phyloP scores from a whole-genome alignment of 2,113 vertebrate species.

The Peucedramus taeniatus region DNA sequence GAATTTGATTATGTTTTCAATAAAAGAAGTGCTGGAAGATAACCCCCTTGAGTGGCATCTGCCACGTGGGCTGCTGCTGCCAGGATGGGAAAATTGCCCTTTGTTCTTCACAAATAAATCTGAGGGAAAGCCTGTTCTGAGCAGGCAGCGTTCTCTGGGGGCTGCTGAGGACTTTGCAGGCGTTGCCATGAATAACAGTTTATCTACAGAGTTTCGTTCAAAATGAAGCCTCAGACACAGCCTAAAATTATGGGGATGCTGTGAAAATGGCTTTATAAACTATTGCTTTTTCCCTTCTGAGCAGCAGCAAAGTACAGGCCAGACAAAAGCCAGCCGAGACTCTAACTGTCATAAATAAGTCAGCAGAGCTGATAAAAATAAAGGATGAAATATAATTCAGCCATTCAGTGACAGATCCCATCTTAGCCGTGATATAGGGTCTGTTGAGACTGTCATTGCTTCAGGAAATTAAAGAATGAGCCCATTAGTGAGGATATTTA shows the following conservation, averaged over 20 bases:
- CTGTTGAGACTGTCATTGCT: constrained; percentile 52
- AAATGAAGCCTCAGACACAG: constrained; percentile 38
- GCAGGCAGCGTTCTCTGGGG: constrained; percentile 32
- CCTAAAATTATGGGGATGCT: constrained; percentile 42
- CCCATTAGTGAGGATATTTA: constrained; percentile 57
- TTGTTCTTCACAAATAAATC: constrained; percentile 43
- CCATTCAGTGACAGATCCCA: constrained; percentile 42
- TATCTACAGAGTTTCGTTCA: constrained; percentile 43
- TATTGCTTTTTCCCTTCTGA: neutral
- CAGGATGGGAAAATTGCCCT: constrained; percentile 42
- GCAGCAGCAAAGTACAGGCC: neutral
- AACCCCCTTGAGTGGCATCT: neutral
- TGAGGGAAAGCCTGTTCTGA: constrained; percentile 17
- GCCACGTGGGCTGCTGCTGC: neutral
- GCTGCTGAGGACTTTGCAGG: constrained; percentile 46
- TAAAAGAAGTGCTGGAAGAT: neutral
- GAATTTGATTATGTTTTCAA: neutral
- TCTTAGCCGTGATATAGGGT: constrained; percentile 50
- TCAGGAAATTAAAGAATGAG: constrained; percentile 68
- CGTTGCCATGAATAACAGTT: constrained; percentile 50
- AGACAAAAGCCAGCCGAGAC: constrained; percentile 17
- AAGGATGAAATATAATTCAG: constrained; percentile 65
- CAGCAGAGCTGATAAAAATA: constrained; percentile 51
- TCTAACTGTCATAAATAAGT: constrained; percentile 51
- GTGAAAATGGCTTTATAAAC: constrained; percentile 56